Conservation (phyloP, 1,140 invertebrate species). For the Pseudoatta argentina region DNA sequence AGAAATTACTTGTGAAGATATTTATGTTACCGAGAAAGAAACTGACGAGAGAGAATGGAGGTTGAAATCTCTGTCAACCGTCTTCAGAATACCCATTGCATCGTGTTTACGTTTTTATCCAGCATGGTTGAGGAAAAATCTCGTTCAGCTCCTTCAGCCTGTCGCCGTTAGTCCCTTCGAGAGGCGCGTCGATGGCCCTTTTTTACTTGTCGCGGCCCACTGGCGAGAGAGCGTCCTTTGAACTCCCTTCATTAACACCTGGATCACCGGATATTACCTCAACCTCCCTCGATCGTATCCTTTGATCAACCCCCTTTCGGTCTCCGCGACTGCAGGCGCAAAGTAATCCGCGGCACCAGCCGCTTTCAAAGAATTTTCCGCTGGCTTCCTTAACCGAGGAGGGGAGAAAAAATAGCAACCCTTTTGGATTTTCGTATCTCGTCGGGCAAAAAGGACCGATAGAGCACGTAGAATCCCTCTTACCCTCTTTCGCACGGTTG, state of each 20-base stretch:
- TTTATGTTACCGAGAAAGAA: slow-evolving; percentile 44
- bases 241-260: slow-evolving; percentile 75
- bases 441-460: slow-evolving; percentile 52
- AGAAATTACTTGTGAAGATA: slow-evolving; percentile 58
- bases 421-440: slow-evolving; percentile 63
- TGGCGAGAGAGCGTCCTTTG: slow-evolving; percentile 64
- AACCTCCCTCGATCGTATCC: slow-evolving; percentile 62
- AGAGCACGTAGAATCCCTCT: slow-evolving; percentile 49
- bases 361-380: slow-evolving; percentile 71
- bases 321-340: slow-evolving; percentile 41
- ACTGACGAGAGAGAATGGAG: slow-evolving; percentile 19
- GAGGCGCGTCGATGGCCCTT: slow-evolving; percentile 32
- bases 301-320: slow-evolving; percentile 70
- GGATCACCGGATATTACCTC: slow-evolving; percentile 66
- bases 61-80: slow-evolving; percentile 31
- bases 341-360: slow-evolving; percentile 62
- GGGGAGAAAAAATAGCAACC: slow-evolving; percentile 63
- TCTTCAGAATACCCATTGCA: not conserved
- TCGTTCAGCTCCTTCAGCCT: not conserved
- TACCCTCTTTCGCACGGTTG: slow-evolving; percentile 65
- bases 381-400: slow-evolving; percentile 50
- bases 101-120: slow-evolving; percentile 63
- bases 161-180: slow-evolving; percentile 10
- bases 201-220: slow-evolving; percentile 52
- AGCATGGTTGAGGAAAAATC: slow-evolving; percentile 34